These are phyloP conservation scores for Myiotriccus ornatus DNA, from an alignment of 2,797 vertebrate species.

Conservation along the genomic window DNA sequence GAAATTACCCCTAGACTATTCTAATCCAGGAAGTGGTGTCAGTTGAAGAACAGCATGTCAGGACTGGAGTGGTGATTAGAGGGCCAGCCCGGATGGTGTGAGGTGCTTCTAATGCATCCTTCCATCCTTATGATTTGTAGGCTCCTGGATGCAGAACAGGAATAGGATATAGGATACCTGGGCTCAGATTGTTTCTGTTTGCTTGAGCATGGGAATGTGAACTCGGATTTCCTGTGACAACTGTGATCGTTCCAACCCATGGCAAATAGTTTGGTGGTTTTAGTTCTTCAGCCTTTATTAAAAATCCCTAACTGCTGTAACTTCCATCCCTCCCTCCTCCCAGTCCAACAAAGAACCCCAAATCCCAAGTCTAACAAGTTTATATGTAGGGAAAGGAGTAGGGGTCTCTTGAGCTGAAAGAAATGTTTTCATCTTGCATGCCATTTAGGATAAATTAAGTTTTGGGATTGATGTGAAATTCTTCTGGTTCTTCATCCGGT, in stretches of 20 bases:
- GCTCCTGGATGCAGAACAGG: not conserved
- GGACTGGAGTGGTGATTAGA: not conserved
- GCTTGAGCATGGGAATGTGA: not conserved
- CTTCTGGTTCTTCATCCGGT: not conserved
- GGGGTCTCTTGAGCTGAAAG: not conserved
- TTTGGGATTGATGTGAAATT: not conserved
- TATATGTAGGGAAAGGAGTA: not conserved
- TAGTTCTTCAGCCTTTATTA: not conserved
- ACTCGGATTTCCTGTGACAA: not conserved
- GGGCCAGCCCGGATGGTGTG: not conserved
- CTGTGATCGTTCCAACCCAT: not conserved
- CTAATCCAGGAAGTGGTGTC: not conserved
- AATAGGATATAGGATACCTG: not conserved
- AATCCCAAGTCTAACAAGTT: not conserved
- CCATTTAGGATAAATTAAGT: not conserved
- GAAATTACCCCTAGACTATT: not conserved
- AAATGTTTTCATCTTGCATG: not conserved
- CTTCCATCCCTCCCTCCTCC: not conserved
- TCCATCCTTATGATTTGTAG: not conserved
- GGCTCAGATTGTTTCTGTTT: not conserved
- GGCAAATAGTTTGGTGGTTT: not conserved
- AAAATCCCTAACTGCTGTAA: not conserved
- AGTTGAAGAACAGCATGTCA: not conserved
- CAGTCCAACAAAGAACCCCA: not conserved
- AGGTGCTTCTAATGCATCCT: not conserved